These are phyloP conservation scores for Prietella phreatophila DNA, from an alignment of 2,113 vertebrate genomes.

Conservation along the genomic window DNA sequence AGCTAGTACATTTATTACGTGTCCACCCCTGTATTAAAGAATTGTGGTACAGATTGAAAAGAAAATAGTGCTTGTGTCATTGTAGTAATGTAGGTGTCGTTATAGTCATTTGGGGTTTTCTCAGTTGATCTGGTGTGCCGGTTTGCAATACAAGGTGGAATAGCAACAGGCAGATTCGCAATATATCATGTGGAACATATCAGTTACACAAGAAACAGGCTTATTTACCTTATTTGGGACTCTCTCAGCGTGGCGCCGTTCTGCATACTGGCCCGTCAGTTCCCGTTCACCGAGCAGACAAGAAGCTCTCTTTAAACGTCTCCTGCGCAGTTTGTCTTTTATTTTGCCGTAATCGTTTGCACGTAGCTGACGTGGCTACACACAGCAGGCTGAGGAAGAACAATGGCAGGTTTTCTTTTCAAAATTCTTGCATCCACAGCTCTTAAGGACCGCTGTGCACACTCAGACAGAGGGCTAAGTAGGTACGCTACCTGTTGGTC, in stretches of 20 bases:
- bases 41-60: too few relatives aligned
- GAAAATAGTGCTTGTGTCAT: too few relatives aligned
- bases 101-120: background rate
- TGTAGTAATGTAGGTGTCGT: background rate
- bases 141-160: background rate
- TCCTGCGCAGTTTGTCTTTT: conserved; percentile 32
- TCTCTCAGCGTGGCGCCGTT: background rate
- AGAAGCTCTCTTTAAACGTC: conserved; percentile 32
- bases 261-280: conserved; percentile 29
- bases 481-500: conserved; percentile 21
- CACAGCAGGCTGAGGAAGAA: conserved; percentile 36
- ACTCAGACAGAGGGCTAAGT: conserved; percentile 39
- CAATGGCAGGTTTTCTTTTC: conserved; percentile 41
- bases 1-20: too few relatives aligned
- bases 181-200: background rate
- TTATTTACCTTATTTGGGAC: conserved; percentile 27
- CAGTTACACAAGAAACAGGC: conserved; percentile 16
- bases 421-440: conserved; percentile 33
- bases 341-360: conserved; percentile 51
- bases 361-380: conserved; percentile 35
- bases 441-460: conserved; percentile 27
- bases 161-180: background rate
- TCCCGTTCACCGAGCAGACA: conserved; percentile 36
- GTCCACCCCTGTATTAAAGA: too few relatives aligned
- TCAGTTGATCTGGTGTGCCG: background rate